Base-by-base conservation (phyloP, 1,140 invertebrate species). In the Drosophila truncata region DNA sequence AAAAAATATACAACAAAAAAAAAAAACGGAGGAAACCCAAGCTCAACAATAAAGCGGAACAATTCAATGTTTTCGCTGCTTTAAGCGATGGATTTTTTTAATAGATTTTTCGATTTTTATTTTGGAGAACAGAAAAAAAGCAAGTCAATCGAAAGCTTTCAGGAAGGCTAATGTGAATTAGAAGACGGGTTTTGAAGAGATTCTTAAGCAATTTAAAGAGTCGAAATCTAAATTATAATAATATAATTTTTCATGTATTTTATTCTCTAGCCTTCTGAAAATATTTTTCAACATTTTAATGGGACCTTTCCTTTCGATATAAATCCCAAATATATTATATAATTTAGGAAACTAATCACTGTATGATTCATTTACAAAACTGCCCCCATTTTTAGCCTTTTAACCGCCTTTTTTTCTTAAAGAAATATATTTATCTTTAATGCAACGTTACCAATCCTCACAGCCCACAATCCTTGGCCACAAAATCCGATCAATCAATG, bases 11-110 rank as follows among this genome's bases (percentile, higher is more conserved):
- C 49, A 33, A 27, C 46, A 47, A 47, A 35, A 29, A 57, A 42
- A 18, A 41, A 35, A 57, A 44, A 18, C 47, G 55, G 47, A 57
- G 58, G 69, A 66, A 65, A n/a, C 54, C 23, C 63, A 16, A 41
- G 44, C 65, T 69, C 46, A 80, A 80, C 65, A 70, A 79, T 64
- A 79, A 65, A 60, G 77, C 44, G 44, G 20, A 64, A 88, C 69
- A 78, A 83, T 78, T 78, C 65, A 83, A 83, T 87, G 84, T 87
- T 86, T 87, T 73, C 23, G 67, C 75, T 86, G 84, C 84, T 88
- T 88, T 67, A 88, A 88, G 47, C 31, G 35, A 42, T 18, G 41
- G 29, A 67, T 37, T 64, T 65, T 50, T 65, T 16, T 8, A 3
- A 55, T 13, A 18, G 29, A 70, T 52, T 71, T 41, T 41, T 27